Evolutionary conservation across 2,113 vertebrate species (phyloP), one percentile per base, ranked within the genome.

Genomic region (Dolichallabes microphthalmus): DNA sequence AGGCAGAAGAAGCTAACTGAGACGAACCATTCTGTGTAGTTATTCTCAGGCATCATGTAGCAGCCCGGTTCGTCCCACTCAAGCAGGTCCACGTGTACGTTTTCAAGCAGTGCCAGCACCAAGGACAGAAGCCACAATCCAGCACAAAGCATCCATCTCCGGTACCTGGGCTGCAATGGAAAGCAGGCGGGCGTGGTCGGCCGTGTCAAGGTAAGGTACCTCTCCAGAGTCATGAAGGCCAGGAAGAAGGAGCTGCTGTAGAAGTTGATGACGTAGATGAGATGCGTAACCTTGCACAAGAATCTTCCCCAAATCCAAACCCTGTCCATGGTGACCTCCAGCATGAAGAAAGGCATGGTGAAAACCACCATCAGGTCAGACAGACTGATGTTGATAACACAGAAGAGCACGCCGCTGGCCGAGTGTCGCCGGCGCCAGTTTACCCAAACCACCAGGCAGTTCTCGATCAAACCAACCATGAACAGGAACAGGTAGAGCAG

Each of bases 211-310:
- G 95, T 93, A 84, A 97, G 32, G 0, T 98, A 99, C 82, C 96
- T 95, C 89, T 99, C 97, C 12, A 97, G 86, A 0, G 96, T 98
- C 92, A 98, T 96, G 89, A 94, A 94, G 68, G 95, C 95, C 86
- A 99, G 94, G 93, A 99, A 96, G 92, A 98, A 96, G 90, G 97
- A 95, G 93, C 97, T 98, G 94, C 96, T 97, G 83, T 97, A 98
- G 95, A 98, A 96, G 94, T 98, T 99, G 92, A 94, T 92, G 0
- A 95, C 87, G 69, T 97, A 98, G 89, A 98, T 92, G 71, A 98
- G 96, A 92, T 97, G 94, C 0, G 94, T 96, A 91, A 97, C 95
- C 89, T 96, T 97, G 92, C 98, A 99, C 83, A 97, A 94, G 91
- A 98, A 97, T 88, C 92, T 93, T 13, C 98, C 97, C 97, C 97